phyloP scores from a whole-genome alignment of 2,113 vertebrate genomes.

The Meles meles region DNA sequence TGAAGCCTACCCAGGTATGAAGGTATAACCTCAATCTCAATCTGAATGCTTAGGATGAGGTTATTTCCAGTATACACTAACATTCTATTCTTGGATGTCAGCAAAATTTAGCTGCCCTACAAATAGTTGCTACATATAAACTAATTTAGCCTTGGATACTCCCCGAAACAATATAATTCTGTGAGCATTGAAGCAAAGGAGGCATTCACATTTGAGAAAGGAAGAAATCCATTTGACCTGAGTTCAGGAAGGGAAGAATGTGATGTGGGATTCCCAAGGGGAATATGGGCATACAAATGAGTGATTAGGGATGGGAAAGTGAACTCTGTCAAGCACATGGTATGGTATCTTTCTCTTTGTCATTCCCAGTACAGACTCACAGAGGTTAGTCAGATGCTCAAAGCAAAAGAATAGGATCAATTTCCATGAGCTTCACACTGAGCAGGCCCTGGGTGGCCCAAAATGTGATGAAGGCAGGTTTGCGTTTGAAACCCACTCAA shows the following conservation, averaged over 20 bases:
- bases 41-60: not conserved
- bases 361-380: not conserved
- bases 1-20: not conserved
- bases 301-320: not conserved
- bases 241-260: not conserved
- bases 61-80: not conserved
- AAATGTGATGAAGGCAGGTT: not conserved
- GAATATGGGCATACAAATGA: not conserved
- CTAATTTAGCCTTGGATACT: not conserved
- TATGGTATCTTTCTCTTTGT: not conserved
- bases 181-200: not conserved
- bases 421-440: not conserved
- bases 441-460: not conserved
- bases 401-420: not conserved
- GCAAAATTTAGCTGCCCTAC: not conserved
- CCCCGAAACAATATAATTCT: not conserved
- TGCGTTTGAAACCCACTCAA: not conserved
- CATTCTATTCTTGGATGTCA: not conserved
- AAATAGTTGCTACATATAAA: not conserved
- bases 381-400: not conserved
- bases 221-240: not conserved
- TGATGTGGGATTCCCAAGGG: not conserved
- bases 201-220: not conserved
- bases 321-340: not conserved
- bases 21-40: not conserved